Evolutionary conservation across 2,888 invertebrate genomes (phyloP), one percentile per base, ranked within the genome.

Genomic region (Taphrorychus bicolor): DNA sequence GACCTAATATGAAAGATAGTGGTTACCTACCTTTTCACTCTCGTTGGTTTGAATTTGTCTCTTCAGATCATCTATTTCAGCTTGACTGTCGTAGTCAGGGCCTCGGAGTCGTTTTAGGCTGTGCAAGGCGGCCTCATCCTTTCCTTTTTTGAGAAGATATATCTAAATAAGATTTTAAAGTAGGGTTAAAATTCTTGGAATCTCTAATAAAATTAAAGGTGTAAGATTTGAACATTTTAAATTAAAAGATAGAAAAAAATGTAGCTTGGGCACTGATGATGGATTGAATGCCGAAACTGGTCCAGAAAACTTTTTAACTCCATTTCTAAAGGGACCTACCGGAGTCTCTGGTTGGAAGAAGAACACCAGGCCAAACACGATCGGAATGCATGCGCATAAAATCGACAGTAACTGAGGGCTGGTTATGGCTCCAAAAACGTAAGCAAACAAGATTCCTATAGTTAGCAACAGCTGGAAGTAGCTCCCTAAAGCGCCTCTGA

Each of bases 331-430:
- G 0, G 45, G 11, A 14, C 69, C 67, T 70, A 71, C 87, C 0
- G 97, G 96, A 3, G 93, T 89, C 82, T 97, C 97, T 0, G 96
- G 97, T 88, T 95, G 92, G 74, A 93, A 91, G 75, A 91, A 86
- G 82, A 94, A 92, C 1, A 90, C 83, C 0, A 85, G 74, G 0
- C 88, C 89, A 73, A 93, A 91, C 3, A 92, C 74, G 0, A 93
- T 76, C 0, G 95, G 90, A 3, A 91, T 83, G 0, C 87, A 71
- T 0, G 87, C 87, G 68, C 90, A 91, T 11, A 91, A 81, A 2
- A 91, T 82, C 2, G 92, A 90, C 71, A 92, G 84, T 5, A 82
- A 77, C 59, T 86, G 57, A 0, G 86, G 75, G 88, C 87, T 3
- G 82, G 81, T 0, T 85, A 73, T 85, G 82, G 56, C 81, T 0